Evolutionary conservation across 2,113 vertebrate genomes (phyloP).

Genomic region (Irena cyanogastra): DNA sequence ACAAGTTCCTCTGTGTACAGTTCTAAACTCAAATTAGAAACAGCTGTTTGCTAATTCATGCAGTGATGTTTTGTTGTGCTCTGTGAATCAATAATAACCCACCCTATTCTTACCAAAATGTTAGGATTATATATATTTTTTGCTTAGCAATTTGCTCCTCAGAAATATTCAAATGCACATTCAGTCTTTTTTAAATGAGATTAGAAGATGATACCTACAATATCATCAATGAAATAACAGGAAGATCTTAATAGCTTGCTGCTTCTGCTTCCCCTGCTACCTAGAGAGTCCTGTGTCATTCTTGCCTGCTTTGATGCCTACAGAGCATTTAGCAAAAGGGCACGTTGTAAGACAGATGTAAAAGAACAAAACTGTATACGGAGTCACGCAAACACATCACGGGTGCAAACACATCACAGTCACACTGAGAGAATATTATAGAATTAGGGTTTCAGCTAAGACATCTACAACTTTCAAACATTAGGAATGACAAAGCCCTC

Average conservation of each 20-base stretch:
- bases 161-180: background rate
- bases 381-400: background rate
- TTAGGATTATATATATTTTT: slow-evolving; percentile 62
- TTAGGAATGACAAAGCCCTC: slow-evolving; percentile 46
- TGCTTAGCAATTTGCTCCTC: slow-evolving; percentile 29
- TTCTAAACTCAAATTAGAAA: slow-evolving; percentile 89
- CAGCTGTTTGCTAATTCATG: slow-evolving; percentile 90
- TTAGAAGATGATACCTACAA: background rate
- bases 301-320: background rate
- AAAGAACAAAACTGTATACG: background rate
- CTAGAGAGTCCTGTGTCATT: background rate
- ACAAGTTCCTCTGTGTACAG: slow-evolving; percentile 87
- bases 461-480: slow-evolving; percentile 44
- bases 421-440: background rate
- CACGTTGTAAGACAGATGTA: background rate
- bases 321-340: background rate
- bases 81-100: slow-evolving; percentile 83
- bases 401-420: background rate
- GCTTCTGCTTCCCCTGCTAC: background rate
- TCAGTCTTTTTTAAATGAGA: background rate
- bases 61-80: slow-evolving; percentile 83
- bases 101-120: slow-evolving; percentile 72
- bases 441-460: slow-evolving; percentile 45
- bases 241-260: background rate
- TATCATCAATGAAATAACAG: background rate